phyloP scores from a whole-genome alignment of 2,888 invertebrate species.

The Caenorhabditis sp. region DNA sequence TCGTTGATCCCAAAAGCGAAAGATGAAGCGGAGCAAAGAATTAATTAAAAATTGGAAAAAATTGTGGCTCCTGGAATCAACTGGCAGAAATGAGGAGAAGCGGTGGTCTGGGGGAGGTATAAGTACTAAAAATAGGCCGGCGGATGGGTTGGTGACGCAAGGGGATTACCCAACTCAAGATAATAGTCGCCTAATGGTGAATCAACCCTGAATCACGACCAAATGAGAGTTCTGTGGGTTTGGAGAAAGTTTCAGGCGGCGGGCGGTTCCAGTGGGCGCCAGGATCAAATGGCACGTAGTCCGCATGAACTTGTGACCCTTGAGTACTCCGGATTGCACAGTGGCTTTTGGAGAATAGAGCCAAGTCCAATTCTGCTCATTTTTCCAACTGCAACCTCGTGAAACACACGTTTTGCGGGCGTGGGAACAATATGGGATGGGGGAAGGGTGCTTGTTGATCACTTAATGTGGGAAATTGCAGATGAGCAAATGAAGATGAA shows the following conservation, averaged over 20 bases:
- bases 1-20: neutral
- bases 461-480: no score
- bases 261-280: no score
- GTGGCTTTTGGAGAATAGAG: neutral
- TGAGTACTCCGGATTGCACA: no score
- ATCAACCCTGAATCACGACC: neutral
- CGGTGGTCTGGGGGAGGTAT: constrained; percentile 1
- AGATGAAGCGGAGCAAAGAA: neutral
- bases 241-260: neutral
- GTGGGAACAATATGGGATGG: no score
- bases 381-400: no score
- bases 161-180: neutral
- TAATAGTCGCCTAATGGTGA: constrained; percentile 5
- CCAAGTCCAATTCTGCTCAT: no score
- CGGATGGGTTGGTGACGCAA: neutral
- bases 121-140: neutral
- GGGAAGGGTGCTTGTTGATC: no score
- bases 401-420: no score
- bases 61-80: neutral
- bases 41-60: neutral
- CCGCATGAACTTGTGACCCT: neutral
- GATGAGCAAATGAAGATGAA: no score
- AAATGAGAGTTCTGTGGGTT: neutral
- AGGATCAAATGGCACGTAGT: neutral
- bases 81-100: neutral